phyloP scores from a whole-genome alignment of 2,888 invertebrate species.

The Tetramorium bicarinatum region DNA sequence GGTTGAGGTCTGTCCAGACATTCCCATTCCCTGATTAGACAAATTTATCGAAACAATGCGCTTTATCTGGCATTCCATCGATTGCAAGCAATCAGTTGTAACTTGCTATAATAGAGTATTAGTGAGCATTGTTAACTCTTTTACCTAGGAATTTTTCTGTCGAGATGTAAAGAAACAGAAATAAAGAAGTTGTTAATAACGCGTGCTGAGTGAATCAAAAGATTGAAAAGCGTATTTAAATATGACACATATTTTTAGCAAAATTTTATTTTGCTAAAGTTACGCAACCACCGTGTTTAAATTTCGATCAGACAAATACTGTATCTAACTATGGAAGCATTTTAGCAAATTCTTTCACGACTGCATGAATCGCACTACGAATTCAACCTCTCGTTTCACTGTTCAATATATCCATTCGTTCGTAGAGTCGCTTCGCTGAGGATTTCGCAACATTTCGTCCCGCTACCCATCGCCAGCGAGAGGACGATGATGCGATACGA shows the following conservation, averaged over 20 bases:
- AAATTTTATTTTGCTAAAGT: conserved; percentile 30
- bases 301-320: not conserved
- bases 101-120: not conserved
- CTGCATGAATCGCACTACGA: conserved; percentile 60
- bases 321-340: not conserved
- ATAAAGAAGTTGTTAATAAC: not conserved
- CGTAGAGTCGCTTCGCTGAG: conserved; percentile 58
- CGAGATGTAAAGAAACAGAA: not conserved
- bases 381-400: conserved; percentile 61
- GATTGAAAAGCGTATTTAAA: not conserved
- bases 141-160: not conserved
- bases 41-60: conserved; percentile 54
- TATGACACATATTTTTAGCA: no score
- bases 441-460: conserved; percentile 66
- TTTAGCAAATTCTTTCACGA: conserved; percentile 26
- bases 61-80: conserved; percentile 43
- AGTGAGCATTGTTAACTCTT: conserved; percentile 14
- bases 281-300: not conserved
- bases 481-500: conserved; percentile 64
- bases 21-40: conserved; percentile 44
- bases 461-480: conserved; percentile 29
- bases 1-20: conserved; percentile 7
- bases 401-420: conserved; percentile 51
- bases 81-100: not conserved
- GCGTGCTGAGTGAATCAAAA: not conserved